Base-by-base conservation (phyloP, 2,888 invertebrate genomes). In the Chironomus tentans region DNA sequence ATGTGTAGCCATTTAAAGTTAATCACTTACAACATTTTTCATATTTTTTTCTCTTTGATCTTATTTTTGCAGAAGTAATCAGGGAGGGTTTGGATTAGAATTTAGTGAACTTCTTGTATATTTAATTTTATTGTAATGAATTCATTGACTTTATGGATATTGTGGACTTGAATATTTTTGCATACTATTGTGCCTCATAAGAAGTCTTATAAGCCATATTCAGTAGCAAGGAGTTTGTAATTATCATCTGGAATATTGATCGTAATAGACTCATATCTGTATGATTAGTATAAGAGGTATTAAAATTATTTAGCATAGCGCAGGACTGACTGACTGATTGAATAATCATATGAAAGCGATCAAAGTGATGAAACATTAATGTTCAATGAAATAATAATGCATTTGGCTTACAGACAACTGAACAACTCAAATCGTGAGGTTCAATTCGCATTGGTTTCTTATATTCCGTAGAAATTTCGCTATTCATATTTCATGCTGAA, bases 381-480 rank as follows among this genome's bases (percentile, higher is more conserved):
- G 65, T 21, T 65, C 65, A 65, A 22, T 65, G 65, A 65, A 65
- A 65, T 65, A 65, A 56, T 56, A 18, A 56, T 56, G 56, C 56
- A n/a, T 15, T 56, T 21, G n/a, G 65, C 65, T 24, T 13, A 65
- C 21, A 65, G 13, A 22, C 24, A 65, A 24, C 10, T 65, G 65
- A 65, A 22, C 15, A 13, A 46, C 65, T 5, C 46, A 38, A 62
- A 56, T 68, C 65, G 74, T 74, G 74, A 68, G 46, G 4, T n/a
- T 74, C 68, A 74, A 74, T 74, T 74, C 68, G 74, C 68, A 74
- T 62, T 48, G 48, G 56, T 22, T 65, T 65, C 7, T 38, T 38
- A 38, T 38, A 4, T 38, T 38, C 38, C 10, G 38, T 38, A 38
- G 38, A 38, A 38, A 38, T 38, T 65, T 24, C 21, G 24, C 65